A percentile compares a stretch with the other conserved stretches of the same genome.
Evolutionary conservation across 2,797 vertebrate species (phyloP).

Genomic region (Vipera latastei): DNA sequence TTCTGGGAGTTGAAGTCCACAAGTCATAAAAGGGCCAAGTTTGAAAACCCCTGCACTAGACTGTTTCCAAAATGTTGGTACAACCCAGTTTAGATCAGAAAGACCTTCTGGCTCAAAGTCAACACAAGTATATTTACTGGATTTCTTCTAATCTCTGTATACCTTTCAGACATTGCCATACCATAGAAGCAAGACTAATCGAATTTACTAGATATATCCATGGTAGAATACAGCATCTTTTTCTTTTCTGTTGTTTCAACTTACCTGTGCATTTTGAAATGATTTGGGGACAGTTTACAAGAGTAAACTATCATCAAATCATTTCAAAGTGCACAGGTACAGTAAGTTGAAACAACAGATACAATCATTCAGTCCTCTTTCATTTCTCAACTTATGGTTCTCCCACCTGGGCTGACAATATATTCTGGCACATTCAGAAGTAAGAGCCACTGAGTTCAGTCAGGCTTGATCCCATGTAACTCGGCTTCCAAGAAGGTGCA

Average conservation of each 20-base stretch:
- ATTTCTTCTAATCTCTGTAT: background rate
- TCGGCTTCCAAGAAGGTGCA: background rate
- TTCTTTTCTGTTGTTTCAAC: background rate
- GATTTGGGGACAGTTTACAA: background rate
- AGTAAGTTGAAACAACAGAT: background rate
- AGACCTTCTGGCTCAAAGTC: background rate
- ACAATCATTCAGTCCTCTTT: background rate
- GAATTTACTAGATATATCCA: background rate
- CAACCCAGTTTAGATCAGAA: background rate
- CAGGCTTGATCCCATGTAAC: background rate
- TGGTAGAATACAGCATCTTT: background rate
- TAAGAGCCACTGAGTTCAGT: background rate
- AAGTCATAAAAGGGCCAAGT: no score
- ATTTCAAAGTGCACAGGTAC: background rate
- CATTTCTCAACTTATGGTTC: background rate
- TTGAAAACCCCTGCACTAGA: background rate
- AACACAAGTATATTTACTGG: background rate
- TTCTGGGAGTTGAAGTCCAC: no score
- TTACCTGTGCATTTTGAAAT: background rate
- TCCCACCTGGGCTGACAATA: background rate
- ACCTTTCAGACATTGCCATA: background rate
- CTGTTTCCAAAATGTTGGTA: background rate
- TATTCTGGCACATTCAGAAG: background rate
- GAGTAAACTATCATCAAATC: background rate
- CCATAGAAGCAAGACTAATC: background rate